Evolutionary conservation across 2,888 invertebrate species (phyloP).

Genomic region (Sphaerophoria rueppellii): DNA sequence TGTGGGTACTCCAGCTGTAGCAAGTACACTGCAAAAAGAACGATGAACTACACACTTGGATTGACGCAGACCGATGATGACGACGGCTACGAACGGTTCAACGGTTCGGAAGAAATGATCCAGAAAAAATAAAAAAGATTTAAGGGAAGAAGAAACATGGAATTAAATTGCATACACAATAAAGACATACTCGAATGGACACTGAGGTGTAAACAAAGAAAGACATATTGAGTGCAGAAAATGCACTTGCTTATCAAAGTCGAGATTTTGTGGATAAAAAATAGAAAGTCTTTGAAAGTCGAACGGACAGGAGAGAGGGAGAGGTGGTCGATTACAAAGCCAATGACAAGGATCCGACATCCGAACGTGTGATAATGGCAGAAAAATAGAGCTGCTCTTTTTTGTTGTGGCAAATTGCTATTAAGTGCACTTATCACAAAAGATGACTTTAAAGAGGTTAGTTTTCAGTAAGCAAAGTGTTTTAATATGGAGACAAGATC

Average conservation of each 20-base stretch:
- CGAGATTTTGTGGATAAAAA: conserved; percentile 11
- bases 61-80: conserved; percentile 2
- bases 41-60: not conserved
- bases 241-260: not conserved
- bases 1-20: not conserved
- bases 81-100: conserved; percentile 48
- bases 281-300: conserved; percentile 23
- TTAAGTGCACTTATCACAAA: conserved; percentile 7
- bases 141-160: conserved; percentile 29
- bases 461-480: not conserved
- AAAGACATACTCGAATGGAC: conserved; percentile 49
- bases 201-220: conserved; percentile 55
- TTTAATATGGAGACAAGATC: conserved; percentile 26
- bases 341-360: conserved; percentile 28
- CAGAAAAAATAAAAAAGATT: conserved; percentile 27
- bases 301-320: not conserved
- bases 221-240: conserved; percentile 32
- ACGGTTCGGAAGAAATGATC: conserved; percentile 66
- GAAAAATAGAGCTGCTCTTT: conserved; percentile 33
- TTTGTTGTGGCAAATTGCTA: conserved; percentile 20
- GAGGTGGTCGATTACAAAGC: not conserved
- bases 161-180: conserved; percentile 41
- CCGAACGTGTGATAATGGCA: conserved; percentile 30
- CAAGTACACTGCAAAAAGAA: conserved; percentile 1
- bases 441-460: not conserved